Evolutionary conservation across 2,888 invertebrate species (phyloP).

Genomic region (Drosophila infuscata): DNA sequence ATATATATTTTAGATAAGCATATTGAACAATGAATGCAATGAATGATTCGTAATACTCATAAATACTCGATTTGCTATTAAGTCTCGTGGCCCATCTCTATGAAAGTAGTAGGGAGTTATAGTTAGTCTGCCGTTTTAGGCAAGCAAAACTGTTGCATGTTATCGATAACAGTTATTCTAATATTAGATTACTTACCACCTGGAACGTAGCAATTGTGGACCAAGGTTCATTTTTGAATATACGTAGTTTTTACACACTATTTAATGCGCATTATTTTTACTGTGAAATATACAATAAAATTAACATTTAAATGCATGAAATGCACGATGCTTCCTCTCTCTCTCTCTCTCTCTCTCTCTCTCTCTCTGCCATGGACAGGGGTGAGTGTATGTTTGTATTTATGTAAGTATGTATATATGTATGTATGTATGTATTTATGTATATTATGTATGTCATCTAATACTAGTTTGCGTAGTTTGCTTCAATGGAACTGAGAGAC

Average conservation of each 20-base stretch:
- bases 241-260: slow-evolving; percentile 62
- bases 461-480: slow-evolving; percentile 50
- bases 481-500: slow-evolving; percentile 39
- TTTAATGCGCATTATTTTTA: slow-evolving; percentile 68
- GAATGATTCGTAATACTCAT: slow-evolving; percentile 21
- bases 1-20: slow-evolving; percentile 35
- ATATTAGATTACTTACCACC: slow-evolving; percentile 53
- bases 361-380: too few relatives aligned
- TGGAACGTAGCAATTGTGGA: slow-evolving; percentile 48
- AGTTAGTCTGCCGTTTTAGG: slow-evolving; percentile 62
- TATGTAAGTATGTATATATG: background rate
- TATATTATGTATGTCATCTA: slow-evolving; percentile 28
- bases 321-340: slow-evolving; percentile 33
- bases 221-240: slow-evolving; percentile 43
- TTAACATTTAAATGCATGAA: slow-evolving; percentile 78
- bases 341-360: too few relatives aligned
- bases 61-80: background rate
- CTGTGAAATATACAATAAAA: slow-evolving; percentile 77
- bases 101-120: slow-evolving; percentile 7
- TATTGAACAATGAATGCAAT: slow-evolving; percentile 10
- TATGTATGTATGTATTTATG: slow-evolving; percentile 4
- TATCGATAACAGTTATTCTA: slow-evolving; percentile 28
- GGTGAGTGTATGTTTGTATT: too few relatives aligned
- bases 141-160: slow-evolving; percentile 42
- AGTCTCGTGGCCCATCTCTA: slow-evolving; percentile 44